Percentiles rank a stretch among this genome's conserved stretches.
These are phyloP conservation scores for Apotomis capreana DNA, from an alignment of 2,888 invertebrate species.

Conservation along the genomic window DNA sequence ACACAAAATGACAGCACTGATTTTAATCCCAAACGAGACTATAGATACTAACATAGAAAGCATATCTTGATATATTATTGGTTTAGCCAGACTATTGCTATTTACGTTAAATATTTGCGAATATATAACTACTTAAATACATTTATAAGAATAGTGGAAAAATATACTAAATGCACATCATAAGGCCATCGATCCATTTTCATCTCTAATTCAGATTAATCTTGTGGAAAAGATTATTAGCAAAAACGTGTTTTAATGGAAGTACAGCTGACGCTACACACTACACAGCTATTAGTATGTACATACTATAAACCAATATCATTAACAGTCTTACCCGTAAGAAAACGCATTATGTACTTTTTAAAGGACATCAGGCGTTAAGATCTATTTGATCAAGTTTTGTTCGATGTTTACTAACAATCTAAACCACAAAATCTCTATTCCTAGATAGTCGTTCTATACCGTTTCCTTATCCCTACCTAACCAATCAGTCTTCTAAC, in stretches of 20 bases:
- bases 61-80: not conserved
- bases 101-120: slow-evolving; percentile 9
- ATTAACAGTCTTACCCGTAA: too few relatives aligned
- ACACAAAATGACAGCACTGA: slow-evolving; percentile 20
- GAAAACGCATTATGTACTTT: not conserved
- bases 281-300: too few relatives aligned
- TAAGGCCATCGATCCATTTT: slow-evolving; percentile 36
- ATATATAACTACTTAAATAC: slow-evolving; percentile 20
- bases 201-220: slow-evolving; percentile 10
- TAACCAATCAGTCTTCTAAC: slow-evolving; percentile 37
- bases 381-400: too few relatives aligned
- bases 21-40: not conserved
- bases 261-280: too few relatives aligned
- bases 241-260: not conserved
- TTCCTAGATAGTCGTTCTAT: slow-evolving; percentile 26
- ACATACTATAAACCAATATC: too few relatives aligned
- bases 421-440: slow-evolving; percentile 7
- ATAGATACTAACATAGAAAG: not conserved
- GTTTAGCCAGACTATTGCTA: slow-evolving; percentile 4
- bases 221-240: slow-evolving; percentile 15
- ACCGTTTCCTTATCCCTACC: slow-evolving; percentile 20
- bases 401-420: slow-evolving; percentile 14
- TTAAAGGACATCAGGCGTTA: not conserved
- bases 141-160: slow-evolving; percentile 26
- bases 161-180: slow-evolving; percentile 39